Base-by-base conservation (phyloP, 2,888 invertebrate species). In the Calephelis perditalis region DNA sequence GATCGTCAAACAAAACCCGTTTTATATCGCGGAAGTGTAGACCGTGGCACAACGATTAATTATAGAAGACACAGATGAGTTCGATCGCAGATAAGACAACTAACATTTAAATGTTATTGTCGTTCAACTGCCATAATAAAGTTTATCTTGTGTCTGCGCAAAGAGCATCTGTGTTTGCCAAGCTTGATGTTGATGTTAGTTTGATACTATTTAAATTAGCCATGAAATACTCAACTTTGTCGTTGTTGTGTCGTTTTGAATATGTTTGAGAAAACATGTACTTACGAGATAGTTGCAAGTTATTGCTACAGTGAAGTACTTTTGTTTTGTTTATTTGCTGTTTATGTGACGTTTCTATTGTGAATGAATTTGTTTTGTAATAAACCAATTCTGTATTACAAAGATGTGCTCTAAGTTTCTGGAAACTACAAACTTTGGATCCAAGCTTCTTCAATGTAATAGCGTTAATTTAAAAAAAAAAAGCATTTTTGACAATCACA, bases 21-120 rank as follows among this genome's bases (percentile, higher is more conserved):
- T 78, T 65, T 60, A 57, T 65, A 75, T 73, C 72, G 69, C 82
- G 84, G 83, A 84, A 83, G 83, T 79, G 71, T 67, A 68, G 58
- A 67, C 68, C 67, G 65, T 68, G 71, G 71, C 70, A 70, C 64
- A 61, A 68, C 78, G 77, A 84, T 84, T 84, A 82, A 82, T 84
- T 81, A 80, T 76, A 68, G 60, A 45, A 62, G 69, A 67, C 76
- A 74, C 68, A 77, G 79, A 82, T 71, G 74, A 77, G 67, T 71
- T 68, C 66, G 68, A 67, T 72, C 69, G 66, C 68, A 75, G 70
- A 74, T 69, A 67, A 69, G 59, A 67, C 66, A 63, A 60, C 62
- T 68, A 68, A 65, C 70, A 70, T 68, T 70, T 71, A 71, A 67
- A 68, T 70, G 67, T 65, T 67, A 65, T 67, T 67, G 66, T 68